A percentile compares a stretch with the other conserved stretches of the same genome.
Evolutionary conservation across 2,888 invertebrate genomes (phyloP).

Genomic region (Lasioglossum marginatum): DNA sequence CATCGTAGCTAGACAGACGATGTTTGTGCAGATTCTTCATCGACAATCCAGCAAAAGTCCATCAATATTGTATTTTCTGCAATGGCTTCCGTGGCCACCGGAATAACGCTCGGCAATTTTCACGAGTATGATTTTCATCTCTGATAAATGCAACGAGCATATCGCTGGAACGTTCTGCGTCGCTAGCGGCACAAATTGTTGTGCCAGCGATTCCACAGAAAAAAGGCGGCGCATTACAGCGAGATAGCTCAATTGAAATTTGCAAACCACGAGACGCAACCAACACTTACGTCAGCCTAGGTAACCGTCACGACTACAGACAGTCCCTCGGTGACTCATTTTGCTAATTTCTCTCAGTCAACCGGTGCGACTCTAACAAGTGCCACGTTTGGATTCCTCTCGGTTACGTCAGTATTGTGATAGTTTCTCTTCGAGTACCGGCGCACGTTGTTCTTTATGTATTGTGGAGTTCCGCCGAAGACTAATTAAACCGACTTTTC

Average conservation of each 20-base stretch:
- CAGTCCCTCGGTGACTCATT: slow-evolving; percentile 38
- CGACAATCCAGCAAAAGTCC: not conserved
- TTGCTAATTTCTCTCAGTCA: slow-evolving; percentile 16
- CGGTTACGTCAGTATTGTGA: slow-evolving; percentile 19
- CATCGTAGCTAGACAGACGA: not conserved
- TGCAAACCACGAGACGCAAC: not conserved
- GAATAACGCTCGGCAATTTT: not conserved
- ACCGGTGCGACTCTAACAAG: slow-evolving; percentile 16
- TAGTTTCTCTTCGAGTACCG: not conserved
- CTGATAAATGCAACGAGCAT: not conserved
- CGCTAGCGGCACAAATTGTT: not conserved
- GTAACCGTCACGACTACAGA: slow-evolving; percentile 3
- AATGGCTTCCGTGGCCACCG: not conserved
- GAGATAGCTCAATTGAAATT: not conserved
- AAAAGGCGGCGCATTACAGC: not conserved
- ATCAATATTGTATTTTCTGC: not conserved
- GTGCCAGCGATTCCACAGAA: not conserved
- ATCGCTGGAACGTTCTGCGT: not conserved
- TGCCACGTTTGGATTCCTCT: slow-evolving; percentile 7
- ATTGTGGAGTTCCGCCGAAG: not conserved
- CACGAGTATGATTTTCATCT: not conserved
- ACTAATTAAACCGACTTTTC: not conserved
- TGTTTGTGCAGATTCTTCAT: not conserved
- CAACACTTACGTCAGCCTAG: slow-evolving; percentile 35
- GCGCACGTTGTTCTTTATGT: not conserved